Evolutionary conservation across 1,140 invertebrate genomes (phyloP), one percentile per base, ranked within the genome.

Genomic region (Ptiloglossa arizonensis): DNA sequence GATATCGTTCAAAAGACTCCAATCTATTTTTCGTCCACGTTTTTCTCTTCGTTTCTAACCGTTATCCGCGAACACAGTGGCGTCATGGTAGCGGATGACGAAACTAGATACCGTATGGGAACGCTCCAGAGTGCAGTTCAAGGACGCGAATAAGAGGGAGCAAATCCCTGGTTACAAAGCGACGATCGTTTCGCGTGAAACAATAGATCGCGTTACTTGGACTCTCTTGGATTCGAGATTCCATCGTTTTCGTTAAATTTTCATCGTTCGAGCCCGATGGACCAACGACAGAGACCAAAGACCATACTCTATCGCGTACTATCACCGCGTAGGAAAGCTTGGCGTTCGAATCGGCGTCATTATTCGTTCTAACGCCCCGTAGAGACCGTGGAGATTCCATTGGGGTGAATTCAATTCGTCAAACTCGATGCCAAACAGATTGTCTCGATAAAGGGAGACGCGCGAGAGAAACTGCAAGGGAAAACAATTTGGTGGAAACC

Each of bases 351-450:
- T 60, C 29, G 50, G 41, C 48, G 44, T 52, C 52, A 82, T 83
- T 79, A 62, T 69, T 79, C 66, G 60, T 69, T n/a, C 41, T n/a
- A 63, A 66, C 68, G 72, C 32, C 38, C 29, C 38, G 24, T 32
- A 38, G 35, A 63, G 52, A 15, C 48, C 50, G 48, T 48, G 32
- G 22, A 52, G 62, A 29, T 56, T 22, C 32, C 52, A 17, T 29
- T 62, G 22, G 46, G 50, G 52, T 24, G 73, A 75, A 79, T 86
- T 79, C 81, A 59, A 86, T 83, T 86, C 85, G 75, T 86, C 84
- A 79, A 85, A 85, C 72, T 62, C 60, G 46, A 50, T 82, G 80
- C 67, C 73, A 82, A 78, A 22, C 50, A 76, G 54, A 83, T 66
- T 52, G 5, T 84, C 63, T 50, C 52, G 59, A 75, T 44, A 69